Evolutionary conservation across 2,888 invertebrate genomes (phyloP).

Genomic region (Eristalis pertinax): DNA sequence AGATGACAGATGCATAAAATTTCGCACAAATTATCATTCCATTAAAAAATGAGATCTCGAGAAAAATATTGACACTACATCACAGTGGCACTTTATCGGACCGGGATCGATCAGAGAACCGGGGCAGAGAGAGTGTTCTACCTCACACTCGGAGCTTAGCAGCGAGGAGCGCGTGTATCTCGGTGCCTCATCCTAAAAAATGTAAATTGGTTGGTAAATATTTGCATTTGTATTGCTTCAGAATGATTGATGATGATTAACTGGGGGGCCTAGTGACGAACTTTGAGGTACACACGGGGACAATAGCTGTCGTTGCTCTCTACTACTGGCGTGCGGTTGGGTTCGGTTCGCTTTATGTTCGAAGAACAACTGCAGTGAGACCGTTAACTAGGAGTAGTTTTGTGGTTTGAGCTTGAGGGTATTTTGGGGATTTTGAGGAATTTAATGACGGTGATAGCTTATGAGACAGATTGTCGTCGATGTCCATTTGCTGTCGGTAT

Average conservation of each 20-base stretch:
- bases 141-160: neutral
- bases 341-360: neutral
- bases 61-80: conserved; percentile 29
- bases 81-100: neutral
- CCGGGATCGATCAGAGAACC: no score
- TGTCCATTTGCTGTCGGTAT: neutral
- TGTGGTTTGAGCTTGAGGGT: neutral
- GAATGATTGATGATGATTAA: conserved; percentile 71
- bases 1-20: neutral
- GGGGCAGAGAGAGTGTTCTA: neutral
- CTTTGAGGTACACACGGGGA: conserved; percentile 11
- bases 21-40: conserved; percentile 16
- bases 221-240: conserved; percentile 57
- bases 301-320: conserved; percentile 1
- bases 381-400: conserved; percentile 15
- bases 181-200: conserved; percentile 28
- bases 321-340: conserved; percentile 6
- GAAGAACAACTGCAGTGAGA: conserved; percentile 27
- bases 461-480: conserved; percentile 4
- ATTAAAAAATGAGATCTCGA: conserved; percentile 12
- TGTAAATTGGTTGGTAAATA: conserved; percentile 62
- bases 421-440: conserved; percentile 10
- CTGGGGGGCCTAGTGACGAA: conserved; percentile 8
- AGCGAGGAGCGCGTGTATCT: neutral
- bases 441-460: conserved; percentile 16